Evolutionary conservation across 30 jellyfish, hydroid and myxozoan species (phyloP).

Genomic region (Aurelia sp.): DNA sequence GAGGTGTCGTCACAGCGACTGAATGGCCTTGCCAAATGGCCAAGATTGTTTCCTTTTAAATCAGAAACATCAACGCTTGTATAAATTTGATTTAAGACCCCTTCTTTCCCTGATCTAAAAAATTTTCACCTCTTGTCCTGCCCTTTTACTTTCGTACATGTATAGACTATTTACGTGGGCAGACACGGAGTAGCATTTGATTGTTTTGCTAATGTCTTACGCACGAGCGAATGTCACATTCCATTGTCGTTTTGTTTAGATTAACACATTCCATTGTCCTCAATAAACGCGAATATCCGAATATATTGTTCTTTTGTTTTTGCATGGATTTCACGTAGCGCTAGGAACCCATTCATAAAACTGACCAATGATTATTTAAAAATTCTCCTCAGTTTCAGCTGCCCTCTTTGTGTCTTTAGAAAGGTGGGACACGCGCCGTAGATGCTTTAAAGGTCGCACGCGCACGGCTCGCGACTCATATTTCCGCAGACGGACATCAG

Average conservation of each 20-base stretch:
- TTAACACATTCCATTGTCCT: constrained; percentile 58
- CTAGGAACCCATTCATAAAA: constrained; percentile 24
- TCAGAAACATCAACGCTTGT: no score
- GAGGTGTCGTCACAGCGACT: no score
- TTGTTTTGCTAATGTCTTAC: no score
- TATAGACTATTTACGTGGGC: no score
- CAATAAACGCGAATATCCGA: constrained; percentile 56
- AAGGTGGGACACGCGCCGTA: constrained; percentile 74
- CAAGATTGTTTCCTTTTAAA: no score
- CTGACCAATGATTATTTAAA: constrained; percentile 40
- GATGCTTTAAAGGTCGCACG: constrained; percentile 74
- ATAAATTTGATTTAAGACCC: no score
- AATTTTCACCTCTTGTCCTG: no score
- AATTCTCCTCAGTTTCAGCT: constrained; percentile 55
- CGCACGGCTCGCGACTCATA: constrained; percentile 85
- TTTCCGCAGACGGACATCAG: constrained; percentile 51
- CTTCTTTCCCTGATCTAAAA: no score
- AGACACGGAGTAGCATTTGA: no score
- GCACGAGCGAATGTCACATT: not conserved
- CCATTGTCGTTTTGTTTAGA: constrained; percentile 12
- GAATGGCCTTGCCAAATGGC: no score
- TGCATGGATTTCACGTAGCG: constrained; percentile 55
- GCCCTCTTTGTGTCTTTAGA: constrained; percentile 73
- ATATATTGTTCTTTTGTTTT: constrained; percentile 64
- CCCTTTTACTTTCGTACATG: no score